Conservation (phyloP, 2,797 vertebrate species). For the Dendrocincla fuliginosa region DNA sequence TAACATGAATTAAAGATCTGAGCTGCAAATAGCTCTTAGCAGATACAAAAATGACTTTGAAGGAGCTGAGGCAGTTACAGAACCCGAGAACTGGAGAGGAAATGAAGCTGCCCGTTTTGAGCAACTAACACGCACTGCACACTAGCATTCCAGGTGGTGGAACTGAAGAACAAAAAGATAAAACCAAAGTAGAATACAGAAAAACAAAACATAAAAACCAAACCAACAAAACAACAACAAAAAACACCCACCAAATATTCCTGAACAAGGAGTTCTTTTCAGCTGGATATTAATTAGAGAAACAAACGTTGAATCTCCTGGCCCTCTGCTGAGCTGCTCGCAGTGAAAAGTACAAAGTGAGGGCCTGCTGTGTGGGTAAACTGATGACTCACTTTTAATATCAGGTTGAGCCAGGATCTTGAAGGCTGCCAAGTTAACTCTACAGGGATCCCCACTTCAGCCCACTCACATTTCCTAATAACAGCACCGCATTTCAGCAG, state of each 20-base stretch:
- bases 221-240: neutral
- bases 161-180: neutral
- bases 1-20: neutral
- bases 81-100: neutral
- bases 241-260: neutral
- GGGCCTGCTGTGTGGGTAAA: slow-evolving; percentile 81
- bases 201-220: neutral
- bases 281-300: slow-evolving; percentile 73
- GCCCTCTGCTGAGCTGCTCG: slow-evolving; percentile 59
- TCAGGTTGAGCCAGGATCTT: slow-evolving; percentile 76
- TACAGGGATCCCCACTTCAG: slow-evolving; percentile 78
- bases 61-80: neutral
- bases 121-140: neutral
- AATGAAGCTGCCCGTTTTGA: neutral
- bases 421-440: slow-evolving; percentile 78
- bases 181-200: neutral
- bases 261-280: slow-evolving; percentile 70
- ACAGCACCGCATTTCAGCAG: slow-evolving; percentile 72
- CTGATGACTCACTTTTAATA: slow-evolving; percentile 85
- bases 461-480: slow-evolving; percentile 83
- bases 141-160: neutral
- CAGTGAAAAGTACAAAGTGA: slow-evolving; percentile 75
- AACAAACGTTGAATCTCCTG: slow-evolving; percentile 41
- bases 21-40: neutral
- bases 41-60: neutral